Percentiles rank a stretch among this genome's conserved stretches.
These are phyloP conservation scores for Mimumesa dahlbomi DNA, from an alignment of 2,888 invertebrate species.

Conservation along the genomic window DNA sequence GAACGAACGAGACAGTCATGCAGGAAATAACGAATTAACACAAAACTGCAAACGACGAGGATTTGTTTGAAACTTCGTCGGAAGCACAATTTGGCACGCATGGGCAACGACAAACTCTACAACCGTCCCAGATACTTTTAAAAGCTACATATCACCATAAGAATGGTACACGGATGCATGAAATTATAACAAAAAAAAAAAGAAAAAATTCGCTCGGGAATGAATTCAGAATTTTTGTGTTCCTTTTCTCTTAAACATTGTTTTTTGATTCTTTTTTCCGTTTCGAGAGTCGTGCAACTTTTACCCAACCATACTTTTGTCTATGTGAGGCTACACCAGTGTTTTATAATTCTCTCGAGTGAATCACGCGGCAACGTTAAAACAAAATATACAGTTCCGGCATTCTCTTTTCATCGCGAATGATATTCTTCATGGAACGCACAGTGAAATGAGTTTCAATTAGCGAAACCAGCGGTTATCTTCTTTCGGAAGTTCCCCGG, in stretches of 20 bases:
- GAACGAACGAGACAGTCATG: constrained; percentile 32
- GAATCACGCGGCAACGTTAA: no score
- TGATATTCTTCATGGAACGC: no score
- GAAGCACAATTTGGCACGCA: constrained; percentile 60
- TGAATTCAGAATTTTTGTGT: no score
- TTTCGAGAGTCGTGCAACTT: constrained; percentile 53
- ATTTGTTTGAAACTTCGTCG: constrained; percentile 15
- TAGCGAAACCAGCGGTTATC: no score
- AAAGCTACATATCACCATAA: constrained; percentile 50
- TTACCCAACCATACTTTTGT: constrained; percentile 37
- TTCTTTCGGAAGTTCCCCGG: no score
- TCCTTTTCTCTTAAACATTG: no score
- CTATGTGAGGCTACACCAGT: no score
- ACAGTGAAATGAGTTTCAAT: no score
- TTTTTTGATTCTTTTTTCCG: constrained; percentile 5
- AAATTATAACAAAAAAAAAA: constrained; percentile 7
- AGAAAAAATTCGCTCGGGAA: no score
- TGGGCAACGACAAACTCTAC: constrained; percentile 64
- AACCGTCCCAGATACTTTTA: constrained; percentile 64
- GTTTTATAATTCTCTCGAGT: no score
- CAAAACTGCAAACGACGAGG: not conserved
- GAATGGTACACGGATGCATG: constrained; percentile 48
- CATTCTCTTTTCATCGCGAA: no score
- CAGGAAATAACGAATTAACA: constrained; percentile 28
- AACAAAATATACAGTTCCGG: no score